Evolutionary conservation across 2,888 invertebrate species (phyloP), one percentile per base, ranked within the genome.

Genomic region (Parnassius mnemosyne): DNA sequence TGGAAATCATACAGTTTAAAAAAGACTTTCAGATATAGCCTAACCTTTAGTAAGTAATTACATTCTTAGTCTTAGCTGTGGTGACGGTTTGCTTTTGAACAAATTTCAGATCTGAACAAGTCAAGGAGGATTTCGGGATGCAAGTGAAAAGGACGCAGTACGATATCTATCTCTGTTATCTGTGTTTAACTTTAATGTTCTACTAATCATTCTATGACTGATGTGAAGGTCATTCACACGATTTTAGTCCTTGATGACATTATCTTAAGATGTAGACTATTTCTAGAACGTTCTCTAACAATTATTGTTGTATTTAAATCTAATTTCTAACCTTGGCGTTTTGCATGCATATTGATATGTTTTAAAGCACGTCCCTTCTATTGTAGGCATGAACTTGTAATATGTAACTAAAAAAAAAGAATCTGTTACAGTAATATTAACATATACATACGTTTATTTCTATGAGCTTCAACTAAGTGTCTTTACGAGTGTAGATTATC

Each of bases 131-230:
- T 78, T 92, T 92, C 83, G 83, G 80, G 69, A 80, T 83, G 44
- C 92, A 91, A 85, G 92, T 92, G 71, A 92, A 92, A 84, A 72
- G 92, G 71, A 90, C 92, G 74, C 92, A 92, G 92, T 92, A 92
- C 80, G 89, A 76, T 75, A 69, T 70, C 65, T 74, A 71, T 74
- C 71, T 71, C 72, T 68, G 73, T 69, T 71, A 72, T 77, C 69
- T 74, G 71, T 77, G 70, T 76, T 72, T 68, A 56, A 55, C 34
- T 52, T 50, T 54, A 58, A 58, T 71, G 70, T 69, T 61, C 50
- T 67, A 66, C 64, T 65, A 61, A 55, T 53, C 59, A 47, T 13
- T 12, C 13, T 9, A 13, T 49, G 1, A 49, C 49, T 16, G 16
- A 55, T 3, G 7, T 34, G 34, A 34, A 34, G 34, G 34, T 25